Evolutionary conservation across 2,888 invertebrate species (phyloP).

Genomic region (Corythucha ciliata): DNA sequence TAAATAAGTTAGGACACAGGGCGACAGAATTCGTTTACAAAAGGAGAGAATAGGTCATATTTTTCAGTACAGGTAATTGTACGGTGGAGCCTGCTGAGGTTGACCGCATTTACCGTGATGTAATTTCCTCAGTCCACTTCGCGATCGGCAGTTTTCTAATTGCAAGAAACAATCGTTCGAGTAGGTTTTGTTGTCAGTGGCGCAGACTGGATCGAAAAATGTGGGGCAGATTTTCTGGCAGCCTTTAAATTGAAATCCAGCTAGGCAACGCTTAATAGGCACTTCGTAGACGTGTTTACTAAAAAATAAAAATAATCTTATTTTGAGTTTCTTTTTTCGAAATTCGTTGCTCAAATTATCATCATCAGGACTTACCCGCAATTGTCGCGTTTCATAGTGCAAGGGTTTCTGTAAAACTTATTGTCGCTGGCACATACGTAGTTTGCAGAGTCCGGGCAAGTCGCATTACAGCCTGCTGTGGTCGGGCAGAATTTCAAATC

Average conservation of each 20-base stretch:
- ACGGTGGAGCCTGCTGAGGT: slow-evolving; percentile 70
- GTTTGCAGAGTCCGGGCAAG: slow-evolving; percentile 58
- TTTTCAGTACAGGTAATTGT: slow-evolving; percentile 63
- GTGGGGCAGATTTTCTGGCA: slow-evolving; percentile 79
- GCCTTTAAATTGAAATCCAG: slow-evolving; percentile 75
- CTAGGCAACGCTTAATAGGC: slow-evolving; percentile 76
- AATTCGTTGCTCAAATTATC: neutral
- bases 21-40: too few species aligned
- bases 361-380: slow-evolving; percentile 55
- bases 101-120: slow-evolving; percentile 78
- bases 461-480: slow-evolving; percentile 67
- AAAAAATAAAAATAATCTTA: slow-evolving; percentile 37
- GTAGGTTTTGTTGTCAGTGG: slow-evolving; percentile 85
- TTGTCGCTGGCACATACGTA: slow-evolving; percentile 87
- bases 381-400: slow-evolving; percentile 82
- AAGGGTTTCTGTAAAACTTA: slow-evolving; percentile 80
- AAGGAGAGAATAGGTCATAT: too few species aligned
- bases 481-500: slow-evolving; percentile 74
- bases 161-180: slow-evolving; percentile 86
- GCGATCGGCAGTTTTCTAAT: slow-evolving; percentile 81
- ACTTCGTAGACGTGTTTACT: slow-evolving; percentile 84
- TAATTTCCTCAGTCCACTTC: slow-evolving; percentile 64
- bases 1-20: too few species aligned
- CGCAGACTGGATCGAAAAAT: slow-evolving; percentile 84
- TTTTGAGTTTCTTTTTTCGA: neutral